Evolutionary conservation across 2,113 vertebrate genomes (phyloP).

Genomic region (Chrysochloris asiatica): DNA sequence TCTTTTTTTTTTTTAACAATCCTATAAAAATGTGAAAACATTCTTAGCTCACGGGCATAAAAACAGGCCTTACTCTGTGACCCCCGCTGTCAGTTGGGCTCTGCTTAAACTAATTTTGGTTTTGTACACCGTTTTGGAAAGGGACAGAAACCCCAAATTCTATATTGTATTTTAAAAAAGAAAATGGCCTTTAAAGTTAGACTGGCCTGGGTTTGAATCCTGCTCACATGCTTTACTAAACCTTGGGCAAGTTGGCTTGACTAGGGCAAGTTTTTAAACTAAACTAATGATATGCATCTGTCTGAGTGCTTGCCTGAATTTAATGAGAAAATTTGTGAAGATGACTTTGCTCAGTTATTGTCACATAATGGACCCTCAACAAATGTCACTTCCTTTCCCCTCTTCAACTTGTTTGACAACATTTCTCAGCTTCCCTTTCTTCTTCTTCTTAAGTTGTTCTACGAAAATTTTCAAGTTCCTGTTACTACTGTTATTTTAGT

Average conservation of each 20-base stretch:
- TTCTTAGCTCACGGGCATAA: constrained; percentile 15
- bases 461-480: not conserved
- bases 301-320: not conserved
- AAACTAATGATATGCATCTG: not conserved
- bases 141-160: not conserved
- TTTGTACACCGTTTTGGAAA: constrained; percentile 21
- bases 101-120: constrained; percentile 1
- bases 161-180: not conserved
- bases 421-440: too few relatives aligned
- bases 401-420: not conserved
- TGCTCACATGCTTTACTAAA: not conserved
- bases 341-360: not conserved
- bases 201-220: not conserved
- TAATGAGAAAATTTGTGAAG: constrained; percentile 1
- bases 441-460: constrained; percentile 4
- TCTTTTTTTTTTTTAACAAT: not conserved
- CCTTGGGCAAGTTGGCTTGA: not conserved
- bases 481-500: not conserved
- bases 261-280: not conserved
- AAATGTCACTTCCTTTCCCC: not conserved
- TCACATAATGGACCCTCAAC: not conserved
- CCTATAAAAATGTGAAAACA: constrained; percentile 42
- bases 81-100: not conserved
- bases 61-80: not conserved
- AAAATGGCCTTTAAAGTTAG: not conserved